These are phyloP conservation scores for Tursiops truncatus DNA, from an alignment of 2,113 vertebrate genomes.

Conservation along the genomic window DNA sequence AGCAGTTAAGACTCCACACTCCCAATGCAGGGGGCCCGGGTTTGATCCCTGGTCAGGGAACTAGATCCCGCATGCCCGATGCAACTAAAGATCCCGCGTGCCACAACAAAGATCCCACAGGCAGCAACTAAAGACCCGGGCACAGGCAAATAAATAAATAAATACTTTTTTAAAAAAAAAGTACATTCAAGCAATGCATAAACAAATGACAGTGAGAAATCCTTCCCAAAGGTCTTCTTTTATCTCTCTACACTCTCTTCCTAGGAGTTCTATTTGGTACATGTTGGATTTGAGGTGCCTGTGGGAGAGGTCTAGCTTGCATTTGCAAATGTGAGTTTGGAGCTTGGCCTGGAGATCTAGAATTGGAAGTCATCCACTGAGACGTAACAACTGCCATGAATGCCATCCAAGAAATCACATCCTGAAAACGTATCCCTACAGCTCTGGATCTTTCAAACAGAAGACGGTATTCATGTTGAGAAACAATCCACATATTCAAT, in stretches of 20 bases:
- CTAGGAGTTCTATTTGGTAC: not conserved
- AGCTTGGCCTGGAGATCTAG: conserved; percentile 45
- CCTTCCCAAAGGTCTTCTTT: not conserved
- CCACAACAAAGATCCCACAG: too few relatives aligned
- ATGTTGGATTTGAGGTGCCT: not conserved
- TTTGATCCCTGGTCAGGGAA: too few relatives aligned
- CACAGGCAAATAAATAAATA: too few relatives aligned
- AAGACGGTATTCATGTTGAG: conserved; percentile 44
- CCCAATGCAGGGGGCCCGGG: too few relatives aligned
- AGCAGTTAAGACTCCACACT: too few relatives aligned
- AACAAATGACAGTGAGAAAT: not conserved
- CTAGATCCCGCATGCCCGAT: too few relatives aligned
- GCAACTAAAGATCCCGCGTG: too few relatives aligned
- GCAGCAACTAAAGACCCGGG: too few relatives aligned
- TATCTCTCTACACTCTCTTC: not conserved
- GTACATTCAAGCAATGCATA: not conserved
- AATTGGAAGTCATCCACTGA: conserved; percentile 53
- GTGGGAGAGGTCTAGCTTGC: not conserved
- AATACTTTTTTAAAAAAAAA: too few relatives aligned
- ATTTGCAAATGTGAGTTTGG: conserved; percentile 46
- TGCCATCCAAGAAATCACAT: conserved; percentile 45
- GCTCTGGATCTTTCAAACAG: conserved; percentile 34
- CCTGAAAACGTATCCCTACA: conserved; percentile 44
- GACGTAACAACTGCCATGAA: conserved; percentile 44
- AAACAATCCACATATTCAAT: conserved; percentile 49